Percentiles rank a stretch among this genome's conserved stretches.
phyloP scores from a whole-genome alignment of 2,888 invertebrate species.

The Leptopilina drosophilae region DNA sequence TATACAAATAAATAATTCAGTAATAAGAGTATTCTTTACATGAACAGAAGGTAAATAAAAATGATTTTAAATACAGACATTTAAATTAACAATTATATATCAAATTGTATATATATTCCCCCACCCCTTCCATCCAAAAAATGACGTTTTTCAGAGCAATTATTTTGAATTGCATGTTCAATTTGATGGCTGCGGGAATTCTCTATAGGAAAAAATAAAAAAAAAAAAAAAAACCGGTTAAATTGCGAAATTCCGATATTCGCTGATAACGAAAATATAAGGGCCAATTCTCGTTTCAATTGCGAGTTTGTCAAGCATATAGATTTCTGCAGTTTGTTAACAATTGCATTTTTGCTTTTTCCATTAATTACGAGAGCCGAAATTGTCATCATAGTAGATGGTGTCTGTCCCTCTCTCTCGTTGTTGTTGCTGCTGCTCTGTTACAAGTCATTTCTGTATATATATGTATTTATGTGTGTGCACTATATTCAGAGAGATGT shows the following conservation, averaged over 20 bases:
- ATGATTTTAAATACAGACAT: no score
- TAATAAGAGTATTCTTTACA: no score
- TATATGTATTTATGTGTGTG: neutral
- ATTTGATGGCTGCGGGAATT: neutral
- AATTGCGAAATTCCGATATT: neutral
- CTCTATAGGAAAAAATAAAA: neutral
- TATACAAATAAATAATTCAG: no score
- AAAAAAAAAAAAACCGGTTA: neutral
- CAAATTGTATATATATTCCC: no score
- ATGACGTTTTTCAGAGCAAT: neutral
- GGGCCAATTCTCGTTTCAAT: slow-evolving; percentile 7
- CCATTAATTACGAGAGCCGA: slow-evolving; percentile 7
- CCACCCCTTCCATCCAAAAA: neutral
- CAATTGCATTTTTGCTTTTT: slow-evolving; percentile 1
- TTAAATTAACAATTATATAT: no score
- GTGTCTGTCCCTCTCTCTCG: neutral
- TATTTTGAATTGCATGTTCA: neutral
- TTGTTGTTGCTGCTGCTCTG: neutral
- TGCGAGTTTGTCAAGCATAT: neutral
- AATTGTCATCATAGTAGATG: slow-evolving; percentile 9
- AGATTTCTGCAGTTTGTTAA: slow-evolving; percentile 9
- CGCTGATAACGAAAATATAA: neutral
- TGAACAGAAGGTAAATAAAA: no score
- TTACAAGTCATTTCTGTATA: neutral
- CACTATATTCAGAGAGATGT: slow-evolving; percentile 4